Percentiles rank a stretch among this genome's conserved stretches.
Evolutionary conservation across 2,113 vertebrate genomes (phyloP).

Genomic region (Dipodomys stephensi): DNA sequence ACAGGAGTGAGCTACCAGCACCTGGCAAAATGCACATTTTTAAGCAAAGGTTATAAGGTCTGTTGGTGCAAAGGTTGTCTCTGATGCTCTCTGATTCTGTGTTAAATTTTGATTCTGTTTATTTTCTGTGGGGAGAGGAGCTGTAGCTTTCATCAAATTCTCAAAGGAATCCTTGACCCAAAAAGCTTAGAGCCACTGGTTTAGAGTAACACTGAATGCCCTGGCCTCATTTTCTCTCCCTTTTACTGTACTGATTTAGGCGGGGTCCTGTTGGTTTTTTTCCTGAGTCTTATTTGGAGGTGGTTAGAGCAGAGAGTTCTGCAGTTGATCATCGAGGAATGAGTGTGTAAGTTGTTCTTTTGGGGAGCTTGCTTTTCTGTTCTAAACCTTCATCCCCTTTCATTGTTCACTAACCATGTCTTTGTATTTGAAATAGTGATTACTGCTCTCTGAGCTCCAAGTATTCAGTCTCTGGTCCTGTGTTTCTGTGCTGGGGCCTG

Average conservation of each 20-base stretch:
- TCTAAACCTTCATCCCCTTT: conserved; percentile 26
- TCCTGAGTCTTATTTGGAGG: not conserved
- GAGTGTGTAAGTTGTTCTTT: not conserved
- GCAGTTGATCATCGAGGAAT: not conserved
- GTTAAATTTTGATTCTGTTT: conserved; percentile 49
- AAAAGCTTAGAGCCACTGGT: conserved; percentile 55
- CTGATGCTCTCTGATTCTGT: not conserved
- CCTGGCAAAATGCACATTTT: too few species aligned
- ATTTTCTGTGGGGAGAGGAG: conserved; percentile 54
- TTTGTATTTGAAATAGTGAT: conserved; percentile 46
- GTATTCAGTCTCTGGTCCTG: not conserved
- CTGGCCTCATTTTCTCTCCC: conserved; percentile 48
- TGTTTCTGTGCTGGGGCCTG: not conserved
- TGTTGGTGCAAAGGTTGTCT: not conserved
- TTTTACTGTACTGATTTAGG: not conserved
- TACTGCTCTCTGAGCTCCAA: not conserved
- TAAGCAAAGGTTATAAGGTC: not conserved
- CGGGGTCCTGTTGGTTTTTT: not conserved
- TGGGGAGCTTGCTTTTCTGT: not conserved
- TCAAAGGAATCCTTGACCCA: conserved; percentile 71
- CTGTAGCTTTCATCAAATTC: conserved; percentile 64
- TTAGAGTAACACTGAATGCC: conserved; percentile 25
- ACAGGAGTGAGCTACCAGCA: too few species aligned
- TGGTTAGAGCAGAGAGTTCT: not conserved
- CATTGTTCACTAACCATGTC: conserved; percentile 24